A percentile compares a stretch with the other conserved stretches of the same genome.
These are phyloP conservation scores for Auanema sp. DNA, from an alignment of 2,888 invertebrate species.

Conservation along the genomic window DNA sequence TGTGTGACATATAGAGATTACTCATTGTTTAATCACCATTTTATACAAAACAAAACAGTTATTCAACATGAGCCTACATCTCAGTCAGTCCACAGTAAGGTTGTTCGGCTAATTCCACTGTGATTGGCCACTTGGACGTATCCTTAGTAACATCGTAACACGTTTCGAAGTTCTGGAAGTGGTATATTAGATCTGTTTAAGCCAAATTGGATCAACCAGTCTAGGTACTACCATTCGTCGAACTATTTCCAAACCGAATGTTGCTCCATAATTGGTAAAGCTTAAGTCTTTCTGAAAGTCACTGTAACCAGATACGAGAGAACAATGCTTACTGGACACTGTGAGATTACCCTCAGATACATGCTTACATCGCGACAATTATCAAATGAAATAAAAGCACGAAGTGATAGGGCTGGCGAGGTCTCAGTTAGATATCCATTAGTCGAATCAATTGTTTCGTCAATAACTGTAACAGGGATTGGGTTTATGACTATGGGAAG, in stretches of 20 bases:
- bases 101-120: neutral
- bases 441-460: too few relatives aligned
- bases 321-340: neutral
- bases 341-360: neutral
- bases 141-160: neutral
- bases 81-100: conserved; percentile 2
- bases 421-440: too few relatives aligned
- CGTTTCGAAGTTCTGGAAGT: neutral
- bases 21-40: too few relatives aligned
- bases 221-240: conserved; percentile 1
- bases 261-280: conserved; percentile 1
- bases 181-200: neutral
- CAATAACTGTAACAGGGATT: too few relatives aligned
- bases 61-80: neutral
- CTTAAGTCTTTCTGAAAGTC: conserved; percentile 4
- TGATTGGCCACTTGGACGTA: neutral
- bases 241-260: neutral
- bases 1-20: too few relatives aligned
- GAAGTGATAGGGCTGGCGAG: too few relatives aligned
- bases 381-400: neutral
- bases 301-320: neutral
- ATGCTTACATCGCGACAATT: neutral
- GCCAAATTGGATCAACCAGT: neutral
- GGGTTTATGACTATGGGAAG: too few relatives aligned
- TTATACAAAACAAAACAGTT: too few relatives aligned